Conservation (phyloP, 2,888 invertebrate genomes). For the Sesia apiformis region DNA sequence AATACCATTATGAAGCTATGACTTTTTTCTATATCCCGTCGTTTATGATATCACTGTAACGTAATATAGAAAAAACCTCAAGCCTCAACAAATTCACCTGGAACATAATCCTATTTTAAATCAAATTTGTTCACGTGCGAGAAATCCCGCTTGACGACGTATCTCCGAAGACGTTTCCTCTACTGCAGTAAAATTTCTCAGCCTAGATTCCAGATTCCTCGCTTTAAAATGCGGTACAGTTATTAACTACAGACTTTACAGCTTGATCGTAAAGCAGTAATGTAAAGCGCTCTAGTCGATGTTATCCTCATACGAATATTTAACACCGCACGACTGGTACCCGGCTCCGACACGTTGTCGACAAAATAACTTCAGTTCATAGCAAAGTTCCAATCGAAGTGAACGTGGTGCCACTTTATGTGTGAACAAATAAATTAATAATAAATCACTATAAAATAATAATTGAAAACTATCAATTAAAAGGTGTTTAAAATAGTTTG, state of each 20-base stretch:
- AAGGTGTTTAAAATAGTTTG: no score
- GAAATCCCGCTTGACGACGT: conserved; percentile 47
- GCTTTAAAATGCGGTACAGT: background rate
- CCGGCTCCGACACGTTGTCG: conserved; percentile 28
- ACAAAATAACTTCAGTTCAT: conserved; percentile 60
- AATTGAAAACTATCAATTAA: no score
- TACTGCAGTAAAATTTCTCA: conserved; percentile 5
- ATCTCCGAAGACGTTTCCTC: conserved; percentile 28
- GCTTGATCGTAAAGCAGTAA: conserved; percentile 19
- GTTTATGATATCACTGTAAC: no score
- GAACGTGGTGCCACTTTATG: conserved; percentile 28
- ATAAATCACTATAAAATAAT: no score
- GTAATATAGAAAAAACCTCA: background rate
- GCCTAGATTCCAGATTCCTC: background rate
- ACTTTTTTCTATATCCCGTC: no score
- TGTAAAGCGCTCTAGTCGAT: conserved; percentile 27
- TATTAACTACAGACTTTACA: background rate
- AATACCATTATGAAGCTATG: no score
- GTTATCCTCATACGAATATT: conserved; percentile 16
- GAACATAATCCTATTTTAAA: conserved; percentile 43
- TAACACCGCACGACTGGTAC: conserved; percentile 9
- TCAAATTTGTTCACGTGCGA: conserved; percentile 61
- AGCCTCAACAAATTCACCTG: background rate
- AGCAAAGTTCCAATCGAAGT: conserved; percentile 37
- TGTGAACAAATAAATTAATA: no score